phyloP scores from a whole-genome alignment of 2,888 invertebrate genomes.

The Heliconius charithonia region DNA sequence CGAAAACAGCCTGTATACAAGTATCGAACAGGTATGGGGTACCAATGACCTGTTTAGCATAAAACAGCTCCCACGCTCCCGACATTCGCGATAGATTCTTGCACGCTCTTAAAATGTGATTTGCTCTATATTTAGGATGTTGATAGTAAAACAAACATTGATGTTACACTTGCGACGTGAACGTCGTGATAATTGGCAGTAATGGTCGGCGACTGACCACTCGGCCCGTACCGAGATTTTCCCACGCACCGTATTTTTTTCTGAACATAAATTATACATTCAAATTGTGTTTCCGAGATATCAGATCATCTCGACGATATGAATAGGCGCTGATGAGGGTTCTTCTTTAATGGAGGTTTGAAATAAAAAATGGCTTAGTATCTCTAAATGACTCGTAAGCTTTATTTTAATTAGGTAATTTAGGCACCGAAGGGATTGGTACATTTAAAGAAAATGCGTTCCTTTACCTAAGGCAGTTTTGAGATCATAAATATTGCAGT shows the following conservation, averaged over 20 bases:
- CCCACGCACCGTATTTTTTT: constrained; percentile 63
- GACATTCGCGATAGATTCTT: constrained; percentile 79
- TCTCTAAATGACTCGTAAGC: neutral
- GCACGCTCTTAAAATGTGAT: constrained; percentile 78
- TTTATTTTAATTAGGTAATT: neutral
- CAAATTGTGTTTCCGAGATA: constrained; percentile 46
- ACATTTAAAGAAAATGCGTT: too few relatives aligned
- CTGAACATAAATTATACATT: constrained; percentile 50
- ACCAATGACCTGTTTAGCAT: constrained; percentile 83
- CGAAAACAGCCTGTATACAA: constrained; percentile 62
- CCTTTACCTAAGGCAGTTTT: too few relatives aligned
- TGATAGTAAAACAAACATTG: constrained; percentile 77
- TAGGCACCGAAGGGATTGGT: neutral
- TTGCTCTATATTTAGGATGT: constrained; percentile 83
- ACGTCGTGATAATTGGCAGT: constrained; percentile 30
- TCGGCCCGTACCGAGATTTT: constrained; percentile 55
- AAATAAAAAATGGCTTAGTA: constrained; percentile 13
- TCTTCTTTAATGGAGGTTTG: constrained; percentile 10
- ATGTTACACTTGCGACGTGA: constrained; percentile 72
- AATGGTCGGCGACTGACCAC: constrained; percentile 48
- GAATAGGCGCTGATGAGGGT: constrained; percentile 27
- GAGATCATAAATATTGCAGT: too few relatives aligned
- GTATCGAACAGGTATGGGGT: constrained; percentile 73
- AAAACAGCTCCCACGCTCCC: constrained; percentile 78
- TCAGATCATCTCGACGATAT: constrained; percentile 42